These are phyloP conservation scores for Branchinecta lynchi DNA, from an alignment of 1,140 invertebrate genomes.

Conservation along the genomic window DNA sequence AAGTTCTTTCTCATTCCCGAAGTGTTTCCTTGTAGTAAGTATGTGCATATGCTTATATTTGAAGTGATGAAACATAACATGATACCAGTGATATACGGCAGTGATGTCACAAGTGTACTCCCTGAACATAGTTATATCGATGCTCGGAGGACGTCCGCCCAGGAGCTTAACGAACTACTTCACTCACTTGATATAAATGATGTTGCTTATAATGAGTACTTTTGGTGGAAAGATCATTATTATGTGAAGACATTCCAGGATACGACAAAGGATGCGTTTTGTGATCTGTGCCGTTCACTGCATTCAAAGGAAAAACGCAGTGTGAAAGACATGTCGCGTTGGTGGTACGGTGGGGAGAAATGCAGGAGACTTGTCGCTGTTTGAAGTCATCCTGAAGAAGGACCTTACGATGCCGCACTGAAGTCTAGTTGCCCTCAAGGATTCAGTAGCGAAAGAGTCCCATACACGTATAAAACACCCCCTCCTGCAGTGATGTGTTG, in stretches of 20 bases:
- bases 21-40: neutral
- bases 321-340: neutral
- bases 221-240: neutral
- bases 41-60: neutral
- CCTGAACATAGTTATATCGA: neutral
- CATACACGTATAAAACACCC: no score
- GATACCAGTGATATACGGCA: neutral
- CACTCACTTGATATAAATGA: neutral
- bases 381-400: no score
- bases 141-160: neutral
- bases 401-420: no score
- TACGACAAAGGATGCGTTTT: neutral
- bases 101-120: neutral
- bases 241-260: neutral
- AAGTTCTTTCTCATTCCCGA: slow-evolving; percentile 1
- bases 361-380: neutral
- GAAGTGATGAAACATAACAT: slow-evolving; percentile 3
- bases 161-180: neutral
- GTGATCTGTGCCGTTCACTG: neutral
- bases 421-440: no score
- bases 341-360: neutral
- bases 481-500: no score
- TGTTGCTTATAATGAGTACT: neutral
- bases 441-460: no score
- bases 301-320: neutral